phyloP scores from a whole-genome alignment of 2,113 vertebrate species.

The Chitala chitala region DNA sequence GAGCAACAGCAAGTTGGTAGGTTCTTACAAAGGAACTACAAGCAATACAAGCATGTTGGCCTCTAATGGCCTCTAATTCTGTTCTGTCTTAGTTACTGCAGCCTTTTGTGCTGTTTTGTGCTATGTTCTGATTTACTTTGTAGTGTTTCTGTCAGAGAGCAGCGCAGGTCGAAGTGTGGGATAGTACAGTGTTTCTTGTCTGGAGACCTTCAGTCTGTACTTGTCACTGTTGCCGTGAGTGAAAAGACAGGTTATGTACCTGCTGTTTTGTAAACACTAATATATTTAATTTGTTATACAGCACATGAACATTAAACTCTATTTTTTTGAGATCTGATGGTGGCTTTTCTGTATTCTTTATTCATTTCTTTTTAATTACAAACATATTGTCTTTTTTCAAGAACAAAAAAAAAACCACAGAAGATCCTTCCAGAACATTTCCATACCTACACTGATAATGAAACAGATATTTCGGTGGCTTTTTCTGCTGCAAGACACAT shows the following conservation, averaged over 20 bases:
- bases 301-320: conserved; percentile 82
- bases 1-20: conserved; percentile 16
- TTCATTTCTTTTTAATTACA: conserved; percentile 11
- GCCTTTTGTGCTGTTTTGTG: conserved; percentile 8
- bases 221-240: conserved; percentile 54
- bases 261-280: conserved; percentile 91
- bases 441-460: too few relatives aligned
- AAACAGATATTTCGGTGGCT: too few relatives aligned
- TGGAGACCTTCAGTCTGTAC: conserved; percentile 25
- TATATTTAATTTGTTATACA: conserved; percentile 94
- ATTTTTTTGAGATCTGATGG: conserved; percentile 67
- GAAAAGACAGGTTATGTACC: conserved; percentile 60
- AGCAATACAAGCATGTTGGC: conserved; percentile 51
- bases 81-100: conserved; percentile 13
- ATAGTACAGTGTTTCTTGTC: conserved; percentile 13
- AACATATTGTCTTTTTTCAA: neutral
- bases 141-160: conserved; percentile 24
- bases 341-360: conserved; percentile 31
- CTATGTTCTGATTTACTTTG: conserved; percentile 11
- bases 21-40: conserved; percentile 29
- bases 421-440: too few relatives aligned
- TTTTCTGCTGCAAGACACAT: neutral
- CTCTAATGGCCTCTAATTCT: neutral
- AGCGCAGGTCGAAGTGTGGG: conserved; percentile 28
- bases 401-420: too few relatives aligned